Evolutionary conservation across 2,797 vertebrate species (phyloP).

Genomic region (Diglossa cyanea): DNA sequence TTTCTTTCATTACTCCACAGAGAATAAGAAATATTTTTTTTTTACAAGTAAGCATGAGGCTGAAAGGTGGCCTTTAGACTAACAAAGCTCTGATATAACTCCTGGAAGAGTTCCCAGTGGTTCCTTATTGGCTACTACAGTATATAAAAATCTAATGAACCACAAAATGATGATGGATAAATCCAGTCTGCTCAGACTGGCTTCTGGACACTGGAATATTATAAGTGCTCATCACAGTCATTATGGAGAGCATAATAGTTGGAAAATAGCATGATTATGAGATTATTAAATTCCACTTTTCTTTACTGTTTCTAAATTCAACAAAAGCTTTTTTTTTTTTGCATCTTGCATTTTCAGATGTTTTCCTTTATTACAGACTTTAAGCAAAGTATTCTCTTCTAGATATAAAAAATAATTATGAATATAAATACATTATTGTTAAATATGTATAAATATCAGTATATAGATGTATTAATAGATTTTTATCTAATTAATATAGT

Average conservation of each 20-base stretch:
- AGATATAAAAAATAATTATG: not conserved
- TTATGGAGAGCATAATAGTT: not conserved
- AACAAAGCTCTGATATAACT: conserved; percentile 20
- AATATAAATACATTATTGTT: not conserved
- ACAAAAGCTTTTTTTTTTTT: not conserved
- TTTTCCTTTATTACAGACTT: not conserved
- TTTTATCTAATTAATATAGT: not conserved
- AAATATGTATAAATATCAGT: not conserved
- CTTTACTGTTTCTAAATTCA: not conserved
- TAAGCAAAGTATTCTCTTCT: not conserved
- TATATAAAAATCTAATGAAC: conserved; percentile 57
- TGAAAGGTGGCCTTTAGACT: conserved; percentile 62
- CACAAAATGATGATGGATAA: conserved; percentile 53
- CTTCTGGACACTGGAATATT: not conserved
- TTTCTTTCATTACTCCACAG: conserved; percentile 16
- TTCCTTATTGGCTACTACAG: conserved; percentile 26
- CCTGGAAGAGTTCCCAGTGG: conserved; percentile 47
- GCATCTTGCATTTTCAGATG: not conserved
- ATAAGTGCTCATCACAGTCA: not conserved
- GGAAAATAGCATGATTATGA: not conserved
- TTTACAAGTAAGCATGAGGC: not conserved
- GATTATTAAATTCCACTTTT: not conserved
- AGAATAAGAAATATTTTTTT: not conserved
- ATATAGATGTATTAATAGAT: not conserved
- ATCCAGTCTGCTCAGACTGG: conserved; percentile 39